phyloP scores from a whole-genome alignment of 2,797 vertebrate species.

The Sebastolobus alascanus region DNA sequence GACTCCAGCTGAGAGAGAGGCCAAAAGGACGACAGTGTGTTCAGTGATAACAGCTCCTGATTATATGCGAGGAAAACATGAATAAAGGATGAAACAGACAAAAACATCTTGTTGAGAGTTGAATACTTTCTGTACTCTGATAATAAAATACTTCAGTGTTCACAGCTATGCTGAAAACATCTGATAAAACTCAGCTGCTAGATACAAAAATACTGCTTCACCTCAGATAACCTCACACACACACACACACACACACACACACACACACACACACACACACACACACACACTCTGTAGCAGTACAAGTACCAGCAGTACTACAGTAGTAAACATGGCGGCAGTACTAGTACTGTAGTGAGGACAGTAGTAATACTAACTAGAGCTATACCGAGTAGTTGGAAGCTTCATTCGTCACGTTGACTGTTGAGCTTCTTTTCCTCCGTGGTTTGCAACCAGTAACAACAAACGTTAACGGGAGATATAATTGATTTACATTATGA shows the following conservation, averaged over 20 bases:
- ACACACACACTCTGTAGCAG: background rate
- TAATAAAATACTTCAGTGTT: background rate
- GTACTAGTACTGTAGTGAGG: background rate
- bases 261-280: background rate
- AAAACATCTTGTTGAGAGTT: background rate
- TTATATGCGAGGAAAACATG: background rate
- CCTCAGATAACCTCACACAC: background rate
- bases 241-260: slow-evolving; percentile 10
- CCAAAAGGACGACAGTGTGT: background rate
- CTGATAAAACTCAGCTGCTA: slow-evolving; percentile 3
- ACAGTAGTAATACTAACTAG: background rate
- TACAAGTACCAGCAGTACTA: background rate
- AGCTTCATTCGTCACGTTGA: too few relatives aligned
- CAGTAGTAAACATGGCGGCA: background rate
- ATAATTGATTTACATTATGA: too few relatives aligned
- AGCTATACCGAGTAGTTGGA: too few relatives aligned
- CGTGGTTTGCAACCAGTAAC: too few relatives aligned
- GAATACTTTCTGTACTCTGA: background rate
- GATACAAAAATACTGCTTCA: slow-evolving; percentile 5
- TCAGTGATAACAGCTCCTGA: background rate
- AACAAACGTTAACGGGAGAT: too few relatives aligned
- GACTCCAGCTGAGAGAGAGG: background rate
- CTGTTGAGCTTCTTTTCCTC: too few relatives aligned
- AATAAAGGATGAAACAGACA: background rate
- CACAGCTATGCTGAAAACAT: background rate